Percentiles rank a stretch among this genome's conserved stretches.
phyloP scores from a whole-genome alignment of 2,797 vertebrate species.

The Austrolebias charrua region DNA sequence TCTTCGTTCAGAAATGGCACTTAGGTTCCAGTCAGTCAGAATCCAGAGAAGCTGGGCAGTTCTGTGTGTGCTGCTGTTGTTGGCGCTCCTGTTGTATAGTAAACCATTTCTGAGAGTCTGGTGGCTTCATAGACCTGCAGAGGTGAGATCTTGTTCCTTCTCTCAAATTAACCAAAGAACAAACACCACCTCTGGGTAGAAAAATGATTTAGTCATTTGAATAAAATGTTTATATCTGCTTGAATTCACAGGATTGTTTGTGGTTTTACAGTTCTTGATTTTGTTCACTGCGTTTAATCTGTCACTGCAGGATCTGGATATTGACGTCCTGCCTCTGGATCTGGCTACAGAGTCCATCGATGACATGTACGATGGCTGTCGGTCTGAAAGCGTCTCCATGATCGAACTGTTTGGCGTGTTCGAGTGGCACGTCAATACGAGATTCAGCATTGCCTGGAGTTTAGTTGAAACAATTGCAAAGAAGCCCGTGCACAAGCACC shows the following conservation, averaged over 20 bases:
- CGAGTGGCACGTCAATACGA: conserved; percentile 38
- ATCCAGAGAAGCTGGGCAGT: not conserved
- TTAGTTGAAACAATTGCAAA: conserved; percentile 16
- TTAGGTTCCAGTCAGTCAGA: not conserved
- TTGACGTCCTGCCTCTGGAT: conserved; percentile 25
- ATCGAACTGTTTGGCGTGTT: conserved; percentile 40
- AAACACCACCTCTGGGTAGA: not conserved
- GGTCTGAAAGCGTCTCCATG: conserved; percentile 6
- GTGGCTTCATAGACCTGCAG: conserved; percentile 38
- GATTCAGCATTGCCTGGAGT: conserved; percentile 38
- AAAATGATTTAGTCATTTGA: not conserved
- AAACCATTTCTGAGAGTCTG: conserved; percentile 42
- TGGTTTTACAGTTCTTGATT: not conserved
- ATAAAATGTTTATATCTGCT: not conserved
- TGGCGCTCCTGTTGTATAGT: conserved; percentile 21
- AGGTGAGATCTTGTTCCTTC: conserved; percentile 29
- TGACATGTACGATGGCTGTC: conserved; percentile 58
- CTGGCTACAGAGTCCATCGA: conserved; percentile 52
- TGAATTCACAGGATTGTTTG: not conserved
- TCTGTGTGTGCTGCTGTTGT: conserved; percentile 22
- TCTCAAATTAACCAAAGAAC: not conserved
- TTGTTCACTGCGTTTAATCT: not conserved
- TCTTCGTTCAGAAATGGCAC: conserved; percentile 30
- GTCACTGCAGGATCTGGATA: conserved; percentile 18
- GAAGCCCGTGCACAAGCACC: conserved; percentile 21